Evolutionary conservation across 2,797 vertebrate genomes (phyloP), one percentile per base, ranked within the genome.

Genomic region (Gallinago stenura): DNA sequence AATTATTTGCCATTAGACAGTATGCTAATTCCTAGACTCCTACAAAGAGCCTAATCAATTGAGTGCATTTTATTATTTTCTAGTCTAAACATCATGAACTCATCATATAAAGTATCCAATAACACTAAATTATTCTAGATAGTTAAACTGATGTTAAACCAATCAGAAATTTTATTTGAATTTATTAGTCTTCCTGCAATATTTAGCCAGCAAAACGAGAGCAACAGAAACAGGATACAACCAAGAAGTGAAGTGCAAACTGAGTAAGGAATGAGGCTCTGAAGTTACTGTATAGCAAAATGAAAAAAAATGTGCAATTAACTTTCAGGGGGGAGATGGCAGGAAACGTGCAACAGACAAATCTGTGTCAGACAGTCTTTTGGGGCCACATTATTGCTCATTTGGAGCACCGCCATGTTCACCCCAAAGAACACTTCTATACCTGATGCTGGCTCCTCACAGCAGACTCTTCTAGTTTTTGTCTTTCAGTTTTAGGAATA

Each of bases 21-120:
- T 97, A 98, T 98, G 97, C 94, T 98, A 98, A 98, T 98, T 97
- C 77, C 81, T 70, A 96, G 90, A 64, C 80, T 77, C 94, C 96
- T 97, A 97, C 96, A 97, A 98, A 97, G 96, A 97, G 64, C 95
- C 97, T 98, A 98, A 98, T 98, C 98, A 98, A 97, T 89, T 97
- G 96, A 98, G 71, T 93, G 96, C 83, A 71, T 98, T 98, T 98
- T 97, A 97, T 98, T 97, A 97, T 97, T 98, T 96, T 97, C 93
- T 93, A 96, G 78, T 95, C 96, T 97, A 97, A 98, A 97, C 96
- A 97, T 98, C 97, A 97, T 7, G 82, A 97, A 95, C 91, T 97
- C 93, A 94, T 97, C 97, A 96, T 89, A 86, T 56, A 86, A 98
- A 97, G 93, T 97, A 96, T 96, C 92, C 66, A 95, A 87, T 92